Percentiles rank a stretch among this genome's conserved stretches.
Conservation (phyloP, 2,797 vertebrate species). For the Trachops cirrhosus region DNA sequence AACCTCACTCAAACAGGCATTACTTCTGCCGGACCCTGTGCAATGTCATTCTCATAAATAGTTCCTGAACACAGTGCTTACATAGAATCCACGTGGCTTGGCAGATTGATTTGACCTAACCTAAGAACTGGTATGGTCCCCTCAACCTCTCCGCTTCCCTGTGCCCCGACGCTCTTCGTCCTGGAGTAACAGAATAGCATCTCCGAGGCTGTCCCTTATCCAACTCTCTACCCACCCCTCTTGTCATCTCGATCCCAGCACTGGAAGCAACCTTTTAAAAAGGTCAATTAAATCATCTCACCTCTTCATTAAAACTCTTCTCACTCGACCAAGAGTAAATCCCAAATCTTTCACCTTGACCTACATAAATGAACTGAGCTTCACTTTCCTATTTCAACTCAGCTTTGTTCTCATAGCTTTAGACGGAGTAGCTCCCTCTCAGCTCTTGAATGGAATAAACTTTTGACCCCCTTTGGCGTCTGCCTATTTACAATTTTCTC, state of each 20-base stretch:
- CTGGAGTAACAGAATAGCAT: background rate
- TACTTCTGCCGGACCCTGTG: background rate
- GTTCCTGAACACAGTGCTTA: background rate
- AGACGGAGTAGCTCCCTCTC: background rate
- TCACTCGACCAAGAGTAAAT: constrained; percentile 48
- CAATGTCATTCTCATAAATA: background rate
- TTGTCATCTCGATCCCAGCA: constrained; percentile 20
- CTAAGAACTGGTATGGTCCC: background rate
- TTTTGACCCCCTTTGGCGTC: background rate
- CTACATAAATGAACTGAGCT: background rate
- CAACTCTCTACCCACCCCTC: background rate
- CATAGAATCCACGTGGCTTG: background rate
- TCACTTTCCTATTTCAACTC: constrained; percentile 20
- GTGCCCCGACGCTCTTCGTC: background rate
- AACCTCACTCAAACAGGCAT: too few relatives aligned
- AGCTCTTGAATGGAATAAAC: background rate
- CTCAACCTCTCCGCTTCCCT: background rate
- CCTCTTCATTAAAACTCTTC: constrained; percentile 62
- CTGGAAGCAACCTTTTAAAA: constrained; percentile 60
- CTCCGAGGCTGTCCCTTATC: background rate
- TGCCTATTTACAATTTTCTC: background rate
- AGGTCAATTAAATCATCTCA: constrained; percentile 65
- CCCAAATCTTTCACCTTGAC: constrained; percentile 29
- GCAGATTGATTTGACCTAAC: constrained; percentile 7
- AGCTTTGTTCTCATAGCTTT: constrained; percentile 5